Base-by-base conservation (phyloP, 1,140 invertebrate genomes). In the Elysia chlorotica region DNA sequence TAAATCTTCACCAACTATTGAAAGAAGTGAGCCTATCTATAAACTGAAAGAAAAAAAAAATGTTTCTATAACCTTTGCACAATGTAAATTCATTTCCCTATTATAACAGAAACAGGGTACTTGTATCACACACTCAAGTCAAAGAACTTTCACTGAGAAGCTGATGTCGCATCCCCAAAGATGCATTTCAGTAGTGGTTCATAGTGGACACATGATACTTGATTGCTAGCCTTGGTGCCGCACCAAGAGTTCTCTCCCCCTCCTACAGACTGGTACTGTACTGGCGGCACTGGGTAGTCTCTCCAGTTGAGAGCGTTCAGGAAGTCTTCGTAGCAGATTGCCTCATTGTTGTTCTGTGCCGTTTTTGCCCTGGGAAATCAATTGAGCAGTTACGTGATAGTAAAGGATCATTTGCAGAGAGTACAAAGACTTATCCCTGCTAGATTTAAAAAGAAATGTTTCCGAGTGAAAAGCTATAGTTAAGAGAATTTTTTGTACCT, bases 231-330 rank as follows among this genome's bases (percentile, higher is more conserved):
- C 23, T 69, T 73, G 28, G 79, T 83, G 53, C 82, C 83, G 33
- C 71, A 57, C 82, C 83, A 83, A n/a, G n/a, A n/a, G 48, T 78
- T 54, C 4, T 80, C 79, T 61, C 82, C 81, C 28, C 73, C 66
- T 14, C 68, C 31, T 3, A 77, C 61, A 21, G 80, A 71, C 74
- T 81, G 76, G 61, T 80, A 77, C 65, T 82, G 81, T 72, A 81
- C 78, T 23, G 79, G 79, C 25, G 81, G 79, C 10, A 81, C 82
- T 0, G 85, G 85, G 66, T 57, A 74, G 73, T 85, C 82, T 19
- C 81, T 69, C 85, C 85, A 86, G 81, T 86, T 85, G 62, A 85
- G 74, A 23, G 77, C 71, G 25, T 78, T 74, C 35, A 86, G 65
- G 14, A 86, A 79, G 25, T 78, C 76, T 17, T 53, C 74, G 62